These are phyloP conservation scores for Caenorhabditis remanei DNA, from an alignment of 1,140 invertebrate genomes.

Conservation along the genomic window DNA sequence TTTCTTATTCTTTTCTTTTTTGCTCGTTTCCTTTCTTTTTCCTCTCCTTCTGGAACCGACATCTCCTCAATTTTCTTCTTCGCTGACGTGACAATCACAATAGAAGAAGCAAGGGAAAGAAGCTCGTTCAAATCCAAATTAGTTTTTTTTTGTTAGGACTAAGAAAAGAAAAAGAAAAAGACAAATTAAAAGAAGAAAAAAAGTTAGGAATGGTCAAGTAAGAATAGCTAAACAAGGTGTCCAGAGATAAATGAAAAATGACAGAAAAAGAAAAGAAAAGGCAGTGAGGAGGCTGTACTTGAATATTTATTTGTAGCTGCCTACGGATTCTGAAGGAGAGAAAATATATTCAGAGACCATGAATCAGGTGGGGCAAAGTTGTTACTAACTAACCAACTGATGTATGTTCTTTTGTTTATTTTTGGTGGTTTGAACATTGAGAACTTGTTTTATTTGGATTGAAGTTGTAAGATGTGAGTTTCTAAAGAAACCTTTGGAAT, in stretches of 20 bases:
- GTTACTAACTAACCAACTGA: no score
- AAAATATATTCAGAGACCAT: not conserved
- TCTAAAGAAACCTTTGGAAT: no score
- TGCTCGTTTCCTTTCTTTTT: not conserved
- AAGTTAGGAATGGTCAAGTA: not conserved
- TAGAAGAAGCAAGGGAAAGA: not conserved
- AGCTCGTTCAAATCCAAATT: not conserved
- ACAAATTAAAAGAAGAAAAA: conserved; percentile 34
- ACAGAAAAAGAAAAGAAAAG: not conserved
- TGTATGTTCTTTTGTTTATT: no score
- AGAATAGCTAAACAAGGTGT: conserved; percentile 21
- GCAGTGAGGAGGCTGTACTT: not conserved
- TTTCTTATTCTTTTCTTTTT: conserved; percentile 30
- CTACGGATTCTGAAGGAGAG: not conserved
- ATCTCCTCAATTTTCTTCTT: not conserved
- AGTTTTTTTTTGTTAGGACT: not conserved
- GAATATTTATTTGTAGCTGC: conserved; percentile 28
- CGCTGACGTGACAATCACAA: conserved; percentile 3
- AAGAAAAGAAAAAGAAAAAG: not conserved
- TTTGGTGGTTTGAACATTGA: no score
- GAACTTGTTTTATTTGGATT: no score
- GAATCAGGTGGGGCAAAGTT: not conserved
- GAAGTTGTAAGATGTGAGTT: no score
- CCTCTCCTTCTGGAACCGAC: not conserved
- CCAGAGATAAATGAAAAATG: not conserved